These are phyloP conservation scores for Cnemophilus loriae DNA, from an alignment of 2,113 vertebrate species.

Conservation along the genomic window DNA sequence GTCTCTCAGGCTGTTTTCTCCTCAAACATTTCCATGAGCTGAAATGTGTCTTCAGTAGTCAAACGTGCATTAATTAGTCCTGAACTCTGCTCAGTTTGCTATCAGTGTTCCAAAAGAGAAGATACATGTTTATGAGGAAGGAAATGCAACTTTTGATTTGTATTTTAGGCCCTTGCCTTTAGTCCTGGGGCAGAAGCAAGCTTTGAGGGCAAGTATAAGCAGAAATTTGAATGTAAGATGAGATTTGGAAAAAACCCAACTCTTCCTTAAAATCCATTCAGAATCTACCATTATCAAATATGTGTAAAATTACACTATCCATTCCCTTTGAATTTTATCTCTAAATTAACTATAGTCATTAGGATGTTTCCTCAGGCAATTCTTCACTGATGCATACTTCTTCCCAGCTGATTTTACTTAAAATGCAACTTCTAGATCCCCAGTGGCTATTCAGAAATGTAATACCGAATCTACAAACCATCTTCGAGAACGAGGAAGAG, in stretches of 20 bases:
- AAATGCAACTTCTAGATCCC: not conserved
- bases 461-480: not conserved
- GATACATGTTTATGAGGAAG: not conserved
- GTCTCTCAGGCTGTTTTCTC: not conserved
- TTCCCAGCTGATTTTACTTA: not conserved
- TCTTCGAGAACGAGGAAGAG: not conserved
- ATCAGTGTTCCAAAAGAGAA: not conserved
- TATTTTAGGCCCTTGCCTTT: not conserved
- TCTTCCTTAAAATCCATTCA: not conserved
- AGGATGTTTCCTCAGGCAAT: not conserved
- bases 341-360: not conserved
- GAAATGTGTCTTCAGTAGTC: not conserved
- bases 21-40: not conserved
- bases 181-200: not conserved
- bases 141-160: not conserved
- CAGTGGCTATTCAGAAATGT: not conserved
- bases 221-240: not conserved
- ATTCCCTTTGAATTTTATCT: not conserved
- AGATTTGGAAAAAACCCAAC: not conserved
- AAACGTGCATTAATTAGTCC: not conserved
- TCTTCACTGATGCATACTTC: not conserved
- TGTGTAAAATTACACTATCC: not conserved
- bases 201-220: not conserved
- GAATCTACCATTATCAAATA: not conserved
- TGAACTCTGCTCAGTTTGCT: not conserved